Evolutionary conservation across 2,888 invertebrate species (phyloP), one percentile per base, ranked within the genome.

Genomic region (Mythimna loreyi): DNA sequence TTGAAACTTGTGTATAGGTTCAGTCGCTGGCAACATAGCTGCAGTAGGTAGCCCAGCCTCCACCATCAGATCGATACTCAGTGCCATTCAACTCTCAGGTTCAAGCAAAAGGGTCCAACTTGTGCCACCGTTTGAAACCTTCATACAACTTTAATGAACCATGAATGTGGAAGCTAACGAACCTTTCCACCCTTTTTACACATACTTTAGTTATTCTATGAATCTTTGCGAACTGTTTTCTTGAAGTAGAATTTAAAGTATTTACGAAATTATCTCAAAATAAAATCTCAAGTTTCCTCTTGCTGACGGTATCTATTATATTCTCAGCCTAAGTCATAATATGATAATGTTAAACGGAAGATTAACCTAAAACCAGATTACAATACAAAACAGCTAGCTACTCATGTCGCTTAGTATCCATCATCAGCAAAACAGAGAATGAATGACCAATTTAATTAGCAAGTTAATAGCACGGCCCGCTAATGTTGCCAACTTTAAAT

Each of bases 401-500:
- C 43, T 36, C 45, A 60, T 56, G 62, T 60, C 47, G 61, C 63
- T 63, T 56, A 58, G 19, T 60, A 62, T 65, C 60, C 62, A 66
- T 74, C 75, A 81, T 72, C 58, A 63, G 72, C 72, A 70, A 84
- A 82, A 73, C 61, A 75, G 72, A 67, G 70, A 81, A 83, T 72
- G 72, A 80, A 83, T 81, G 68, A 78, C 75, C 67, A 72, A 81
- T 84, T 80, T 81, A 82, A 84, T 84, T 84, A 82, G 66, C 72
- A 78, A 83, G 74, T 83, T 80, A 80, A 84, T 81, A 72, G 83
- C 72, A 72, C 60, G 55, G 58, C 56, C 43, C 55, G 72, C 77
- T 77, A 82, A 84, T 82, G 84, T 76, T 82, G 77, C 77, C 57
- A 84, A 84, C 80, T 84, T 83, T 53, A 76, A 81, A 83, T 81